A percentile compares a stretch with the other conserved stretches of the same genome.
phyloP scores from a whole-genome alignment of 2,113 vertebrate genomes.

The Xiphophorus maculatus region DNA sequence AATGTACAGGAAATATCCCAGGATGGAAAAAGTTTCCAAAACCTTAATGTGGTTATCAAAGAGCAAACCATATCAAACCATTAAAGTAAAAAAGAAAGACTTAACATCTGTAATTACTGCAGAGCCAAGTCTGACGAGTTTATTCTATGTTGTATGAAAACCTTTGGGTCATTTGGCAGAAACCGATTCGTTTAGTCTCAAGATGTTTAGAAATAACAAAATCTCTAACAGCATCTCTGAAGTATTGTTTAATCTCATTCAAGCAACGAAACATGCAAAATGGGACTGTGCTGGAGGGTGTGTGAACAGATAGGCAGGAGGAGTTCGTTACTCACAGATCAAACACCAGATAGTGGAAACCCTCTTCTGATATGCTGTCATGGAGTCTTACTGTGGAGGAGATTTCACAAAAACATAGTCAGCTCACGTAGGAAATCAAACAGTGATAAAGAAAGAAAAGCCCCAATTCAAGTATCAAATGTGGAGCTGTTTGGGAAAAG shows the following conservation, averaged over 20 bases:
- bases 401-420: background rate
- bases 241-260: background rate
- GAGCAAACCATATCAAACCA: background rate
- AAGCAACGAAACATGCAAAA: background rate
- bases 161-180: background rate
- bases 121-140: too few relatives aligned
- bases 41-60: too few relatives aligned
- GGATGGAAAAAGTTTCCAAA: too few relatives aligned
- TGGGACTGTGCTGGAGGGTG: background rate
- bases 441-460: constrained; percentile 6
- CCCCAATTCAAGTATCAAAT: too few relatives aligned
- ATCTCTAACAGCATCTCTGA: background rate
- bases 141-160: background rate
- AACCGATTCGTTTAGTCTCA: background rate
- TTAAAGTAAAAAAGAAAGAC: background rate
- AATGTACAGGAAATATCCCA: too few relatives aligned
- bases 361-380: constrained; percentile 81
- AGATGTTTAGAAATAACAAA: background rate
- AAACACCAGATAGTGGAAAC: constrained; percentile 81
- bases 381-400: constrained; percentile 71
- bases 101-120: background rate
- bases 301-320: background rate
- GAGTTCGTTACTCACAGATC: constrained; percentile 71
- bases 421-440: constrained; percentile 8
- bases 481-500: background rate